Conservation (phyloP, 2,888 invertebrate genomes). For the Axea sp. region DNA sequence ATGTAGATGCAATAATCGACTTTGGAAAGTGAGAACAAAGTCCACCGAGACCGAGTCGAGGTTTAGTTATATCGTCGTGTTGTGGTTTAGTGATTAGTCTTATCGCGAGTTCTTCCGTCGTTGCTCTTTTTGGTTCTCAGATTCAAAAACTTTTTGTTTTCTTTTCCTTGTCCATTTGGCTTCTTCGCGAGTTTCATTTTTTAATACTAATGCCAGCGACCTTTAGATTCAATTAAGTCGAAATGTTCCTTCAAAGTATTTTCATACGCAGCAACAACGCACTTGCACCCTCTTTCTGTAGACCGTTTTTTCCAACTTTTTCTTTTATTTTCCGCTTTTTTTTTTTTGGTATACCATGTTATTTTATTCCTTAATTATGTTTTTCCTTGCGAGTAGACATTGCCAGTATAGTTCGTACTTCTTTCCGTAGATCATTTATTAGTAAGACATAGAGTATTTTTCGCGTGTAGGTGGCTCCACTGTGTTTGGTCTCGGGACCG, state of each 20-base stretch:
- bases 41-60: conserved; percentile 51
- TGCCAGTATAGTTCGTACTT: conserved; percentile 60
- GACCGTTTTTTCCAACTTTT: conserved; percentile 3
- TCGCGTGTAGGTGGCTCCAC: conserved; percentile 45
- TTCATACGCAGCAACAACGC: too few species aligned
- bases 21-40: conserved; percentile 33
- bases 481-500: conserved; percentile 59
- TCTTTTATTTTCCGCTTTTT: neutral
- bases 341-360: neutral
- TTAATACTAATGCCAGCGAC: too few species aligned
- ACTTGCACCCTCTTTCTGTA: too few species aligned
- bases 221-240: too few species aligned
- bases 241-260: too few species aligned
- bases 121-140: conserved; percentile 20
- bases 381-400: conserved; percentile 50
- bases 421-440: conserved; percentile 42
- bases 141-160: too few species aligned
- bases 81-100: conserved; percentile 56
- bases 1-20: conserved; percentile 46
- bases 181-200: too few species aligned
- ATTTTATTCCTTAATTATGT: conserved; percentile 10
- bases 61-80: conserved; percentile 47
- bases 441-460: conserved; percentile 52
- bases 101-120: conserved; percentile 58
- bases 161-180: too few species aligned